Evolutionary conservation across 2,888 invertebrate genomes (phyloP).

Genomic region (Stictocephala bisonia): DNA sequence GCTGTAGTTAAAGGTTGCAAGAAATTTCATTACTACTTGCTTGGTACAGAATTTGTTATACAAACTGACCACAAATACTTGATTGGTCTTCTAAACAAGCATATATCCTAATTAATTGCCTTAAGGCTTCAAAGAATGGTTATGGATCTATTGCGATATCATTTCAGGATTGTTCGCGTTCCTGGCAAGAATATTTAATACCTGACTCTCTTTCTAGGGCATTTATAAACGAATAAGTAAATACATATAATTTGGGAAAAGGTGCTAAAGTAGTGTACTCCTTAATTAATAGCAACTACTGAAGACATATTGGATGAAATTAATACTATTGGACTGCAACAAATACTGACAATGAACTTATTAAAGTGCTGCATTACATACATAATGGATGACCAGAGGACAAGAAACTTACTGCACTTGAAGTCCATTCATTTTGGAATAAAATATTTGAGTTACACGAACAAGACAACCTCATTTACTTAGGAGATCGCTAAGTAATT

Average conservation of each 20-base stretch:
- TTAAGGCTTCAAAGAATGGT: background rate
- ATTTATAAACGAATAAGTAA: background rate
- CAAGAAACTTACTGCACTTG: background rate
- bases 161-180: background rate
- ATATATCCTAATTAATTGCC: too few species aligned
- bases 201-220: background rate
- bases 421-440: background rate
- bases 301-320: background rate
- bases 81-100: conserved; percentile 52
- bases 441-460: background rate
- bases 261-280: background rate
- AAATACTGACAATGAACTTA: background rate
- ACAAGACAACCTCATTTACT: background rate
- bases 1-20: conserved; percentile 58
- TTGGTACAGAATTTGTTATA: conserved; percentile 40
- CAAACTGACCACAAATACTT: conserved; percentile 55
- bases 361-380: background rate
- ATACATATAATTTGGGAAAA: background rate
- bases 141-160: background rate
- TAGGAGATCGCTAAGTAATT: background rate
- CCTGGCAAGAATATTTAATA: conserved; percentile 15
- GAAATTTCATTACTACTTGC: conserved; percentile 53
- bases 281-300: background rate
- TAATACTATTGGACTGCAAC: background rate
- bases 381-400: background rate